Evolutionary conservation across 2,888 invertebrate species (phyloP), one percentile per base, ranked within the genome.

Genomic region (Plebejus melissa): DNA sequence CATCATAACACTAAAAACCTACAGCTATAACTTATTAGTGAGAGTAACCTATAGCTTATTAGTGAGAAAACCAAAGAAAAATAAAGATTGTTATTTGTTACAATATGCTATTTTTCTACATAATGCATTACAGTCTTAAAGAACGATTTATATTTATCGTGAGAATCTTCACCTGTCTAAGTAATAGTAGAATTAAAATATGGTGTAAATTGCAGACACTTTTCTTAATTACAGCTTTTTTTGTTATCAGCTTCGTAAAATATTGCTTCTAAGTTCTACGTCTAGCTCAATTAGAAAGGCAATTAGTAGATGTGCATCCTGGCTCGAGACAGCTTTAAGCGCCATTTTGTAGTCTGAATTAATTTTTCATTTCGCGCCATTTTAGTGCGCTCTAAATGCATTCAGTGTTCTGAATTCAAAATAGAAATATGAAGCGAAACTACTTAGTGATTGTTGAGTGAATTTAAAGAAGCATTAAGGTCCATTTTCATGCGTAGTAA

Each of bases 301-400:
- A 70, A 70, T 70, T 70, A 70, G 22, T 41, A n/a, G 70, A 70
- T 38, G 70, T 41, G 41, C 41, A 7, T 71, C 46, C 71, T 71
- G 70, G 38, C 28, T 46, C 71, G 46, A 71, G 46, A 71, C 71
- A 71, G 71, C 41, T 70, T 38, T 71, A 71, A 71, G 41, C 46
- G 46, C 71, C 46, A 71, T 71, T 70, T 22, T 41, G 71, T 71
- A 71, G 46, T 71, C 22, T 71, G 71, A 71, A 71, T 71, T 16
- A 32, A 32, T 65, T 65, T 65, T 65, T 65, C 32, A 65, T 36
- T 65, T 65, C 32, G 65, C 32, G 16, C 32, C 65, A 32, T 65
- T 65, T 65, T 16, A 13, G 65, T 36, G 65, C 32, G 65, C 65
- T 65, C 13, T 32, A 65, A 65, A 65, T 65, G 65, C 32, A 65